phyloP scores from a whole-genome alignment of 2,888 invertebrate genomes.

The Macrosiphum euphorbiae region DNA sequence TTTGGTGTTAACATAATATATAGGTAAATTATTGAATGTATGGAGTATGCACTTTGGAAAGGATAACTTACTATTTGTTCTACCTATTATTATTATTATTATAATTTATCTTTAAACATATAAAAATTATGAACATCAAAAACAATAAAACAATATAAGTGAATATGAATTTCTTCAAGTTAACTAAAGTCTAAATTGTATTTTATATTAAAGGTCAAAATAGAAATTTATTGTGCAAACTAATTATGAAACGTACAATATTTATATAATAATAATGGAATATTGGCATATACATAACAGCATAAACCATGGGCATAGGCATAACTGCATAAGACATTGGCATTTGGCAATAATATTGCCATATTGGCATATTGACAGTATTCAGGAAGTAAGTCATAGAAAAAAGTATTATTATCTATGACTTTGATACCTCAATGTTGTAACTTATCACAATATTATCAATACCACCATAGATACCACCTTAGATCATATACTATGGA shows the following conservation, averaged over 20 bases:
- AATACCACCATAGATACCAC: too few relatives aligned
- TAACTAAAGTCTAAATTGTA: not conserved
- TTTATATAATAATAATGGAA: too few relatives aligned
- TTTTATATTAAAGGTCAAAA: not conserved
- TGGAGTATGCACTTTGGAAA: not conserved
- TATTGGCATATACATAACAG: too few relatives aligned
- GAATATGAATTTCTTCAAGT: not conserved
- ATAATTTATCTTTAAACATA: not conserved
- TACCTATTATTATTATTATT: not conserved
- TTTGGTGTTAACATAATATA: not conserved
- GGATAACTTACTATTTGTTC: not conserved
- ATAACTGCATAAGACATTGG: too few relatives aligned
- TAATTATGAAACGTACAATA: not conserved
- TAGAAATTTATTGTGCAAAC: not conserved
- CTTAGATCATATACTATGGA: too few relatives aligned
- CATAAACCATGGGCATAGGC: too few relatives aligned
- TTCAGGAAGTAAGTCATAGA: too few relatives aligned
- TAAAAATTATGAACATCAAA: not conserved
- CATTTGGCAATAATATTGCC: too few relatives aligned
- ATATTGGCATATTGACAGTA: too few relatives aligned
- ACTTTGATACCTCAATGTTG: too few relatives aligned
- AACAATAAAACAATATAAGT: not conserved
- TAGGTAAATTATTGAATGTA: not conserved
- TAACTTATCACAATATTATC: too few relatives aligned
- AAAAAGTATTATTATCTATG: too few relatives aligned